phyloP scores from a whole-genome alignment of 1,140 invertebrate genomes.

The Pollicipes pollicipes region DNA sequence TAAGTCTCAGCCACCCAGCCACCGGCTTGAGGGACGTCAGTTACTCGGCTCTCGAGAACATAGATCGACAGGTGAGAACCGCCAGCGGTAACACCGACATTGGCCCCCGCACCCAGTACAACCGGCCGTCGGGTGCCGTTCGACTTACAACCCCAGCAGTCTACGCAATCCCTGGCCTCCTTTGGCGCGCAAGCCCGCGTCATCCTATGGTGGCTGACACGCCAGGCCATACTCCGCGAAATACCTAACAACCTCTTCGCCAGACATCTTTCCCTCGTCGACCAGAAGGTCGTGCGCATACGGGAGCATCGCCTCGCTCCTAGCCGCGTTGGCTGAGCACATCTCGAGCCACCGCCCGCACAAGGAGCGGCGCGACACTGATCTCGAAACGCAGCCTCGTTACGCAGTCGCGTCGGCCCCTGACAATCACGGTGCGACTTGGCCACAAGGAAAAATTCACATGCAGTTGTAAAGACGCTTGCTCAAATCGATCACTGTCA shows the following conservation, averaged over 20 bases:
- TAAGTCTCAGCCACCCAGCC: background rate
- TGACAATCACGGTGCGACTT: slow-evolving; percentile 6
- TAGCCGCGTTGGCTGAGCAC: slow-evolving; percentile 5
- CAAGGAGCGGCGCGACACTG: slow-evolving; percentile 5
- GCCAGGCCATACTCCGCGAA: background rate
- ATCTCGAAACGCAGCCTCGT: slow-evolving; percentile 6
- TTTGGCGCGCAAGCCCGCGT: background rate
- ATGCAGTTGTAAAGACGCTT: slow-evolving; percentile 6
- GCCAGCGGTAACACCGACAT: background rate
- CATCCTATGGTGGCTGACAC: slow-evolving; percentile 1
- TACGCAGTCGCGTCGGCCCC: slow-evolving; percentile 5
- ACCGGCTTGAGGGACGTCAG: background rate
- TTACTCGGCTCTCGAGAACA: background rate
- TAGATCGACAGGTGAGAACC: background rate
- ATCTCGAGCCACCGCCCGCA: slow-evolving; percentile 8
- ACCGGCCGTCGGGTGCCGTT: too few relatives aligned
- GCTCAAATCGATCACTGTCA: slow-evolving; percentile 6
- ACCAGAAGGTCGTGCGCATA: slow-evolving; percentile 7
- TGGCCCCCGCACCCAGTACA: too few relatives aligned
- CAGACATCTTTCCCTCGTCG: slow-evolving; percentile 4
- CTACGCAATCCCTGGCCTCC: too few relatives aligned
- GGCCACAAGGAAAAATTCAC: background rate
- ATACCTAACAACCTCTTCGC: background rate
- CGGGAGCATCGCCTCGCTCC: background rate
- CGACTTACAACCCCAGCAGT: background rate